These are phyloP conservation scores for Eurypyga helias DNA, from an alignment of 2,113 vertebrate species.

Conservation along the genomic window DNA sequence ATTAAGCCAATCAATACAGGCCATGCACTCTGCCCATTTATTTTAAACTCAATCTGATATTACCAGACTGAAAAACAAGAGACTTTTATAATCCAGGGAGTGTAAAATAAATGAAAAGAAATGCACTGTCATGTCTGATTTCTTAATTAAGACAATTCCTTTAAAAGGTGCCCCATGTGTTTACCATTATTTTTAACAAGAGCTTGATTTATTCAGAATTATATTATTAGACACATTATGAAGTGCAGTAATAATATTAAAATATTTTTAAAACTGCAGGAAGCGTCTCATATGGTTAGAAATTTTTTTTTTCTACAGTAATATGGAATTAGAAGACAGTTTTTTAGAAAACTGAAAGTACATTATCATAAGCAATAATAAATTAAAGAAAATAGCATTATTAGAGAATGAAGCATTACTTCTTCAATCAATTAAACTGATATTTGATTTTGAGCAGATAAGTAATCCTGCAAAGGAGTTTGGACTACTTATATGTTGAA, in stretches of 20 bases:
- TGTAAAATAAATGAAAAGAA: conserved; percentile 22
- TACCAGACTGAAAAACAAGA: not conserved
- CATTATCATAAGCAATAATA: not conserved
- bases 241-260: conserved; percentile 16
- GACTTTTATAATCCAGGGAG: not conserved
- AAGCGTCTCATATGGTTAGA: not conserved
- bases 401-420: not conserved
- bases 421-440: not conserved
- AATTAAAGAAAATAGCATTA: not conserved
- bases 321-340: not conserved
- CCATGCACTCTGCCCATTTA: not conserved
- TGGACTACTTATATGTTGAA: not conserved
- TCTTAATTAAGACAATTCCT: conserved; percentile 51
- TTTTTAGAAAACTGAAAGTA: not conserved
- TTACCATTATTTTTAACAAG: conserved; percentile 46
- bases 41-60: not conserved
- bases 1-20: not conserved
- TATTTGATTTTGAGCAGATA: not conserved
- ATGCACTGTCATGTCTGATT: not conserved
- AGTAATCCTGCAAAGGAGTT: not conserved
- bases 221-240: conserved; percentile 28
- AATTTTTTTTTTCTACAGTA: not conserved
- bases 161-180: not conserved
- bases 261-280: not conserved
- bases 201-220: not conserved